These are phyloP conservation scores for Phrynocephalus guinanensis DNA, from an alignment of 2,797 vertebrate genomes.

Conservation along the genomic window DNA sequence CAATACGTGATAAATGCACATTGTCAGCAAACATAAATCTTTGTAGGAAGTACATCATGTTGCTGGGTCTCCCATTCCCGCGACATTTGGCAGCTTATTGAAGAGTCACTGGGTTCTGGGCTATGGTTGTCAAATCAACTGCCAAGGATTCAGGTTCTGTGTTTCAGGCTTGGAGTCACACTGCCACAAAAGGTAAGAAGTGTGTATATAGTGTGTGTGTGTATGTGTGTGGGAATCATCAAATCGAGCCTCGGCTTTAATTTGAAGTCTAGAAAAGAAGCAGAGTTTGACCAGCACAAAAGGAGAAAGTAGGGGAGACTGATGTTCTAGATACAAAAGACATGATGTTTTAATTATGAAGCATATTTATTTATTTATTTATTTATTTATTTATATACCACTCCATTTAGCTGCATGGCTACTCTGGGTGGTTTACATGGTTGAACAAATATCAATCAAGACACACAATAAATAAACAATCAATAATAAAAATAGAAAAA, in stretches of 20 bases:
- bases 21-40: conserved; percentile 56
- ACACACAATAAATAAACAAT: too few relatives aligned
- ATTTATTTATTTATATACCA: too few relatives aligned
- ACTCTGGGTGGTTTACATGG: too few relatives aligned
- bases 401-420: too few relatives aligned
- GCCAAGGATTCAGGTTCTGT: background rate
- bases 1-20: conserved; percentile 42
- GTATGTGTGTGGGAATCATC: too few relatives aligned
- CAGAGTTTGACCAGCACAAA: background rate
- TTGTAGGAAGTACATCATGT: conserved; percentile 39
- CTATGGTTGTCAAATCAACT: conserved; percentile 28
- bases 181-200: background rate
- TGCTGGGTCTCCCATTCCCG: background rate
- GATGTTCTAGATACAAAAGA: background rate
- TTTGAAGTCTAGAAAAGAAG: background rate
- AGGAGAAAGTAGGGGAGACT: background rate
- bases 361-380: too few relatives aligned
- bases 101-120: conserved; percentile 14
- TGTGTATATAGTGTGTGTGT: too few relatives aligned
- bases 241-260: too few relatives aligned
- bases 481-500: too few relatives aligned
- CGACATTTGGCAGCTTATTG: background rate
- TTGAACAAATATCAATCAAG: too few relatives aligned
- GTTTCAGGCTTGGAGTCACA: background rate
- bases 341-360: too few relatives aligned